Evolutionary conservation across 2,113 vertebrate species (phyloP).

Genomic region (Colossoma macropomum): DNA sequence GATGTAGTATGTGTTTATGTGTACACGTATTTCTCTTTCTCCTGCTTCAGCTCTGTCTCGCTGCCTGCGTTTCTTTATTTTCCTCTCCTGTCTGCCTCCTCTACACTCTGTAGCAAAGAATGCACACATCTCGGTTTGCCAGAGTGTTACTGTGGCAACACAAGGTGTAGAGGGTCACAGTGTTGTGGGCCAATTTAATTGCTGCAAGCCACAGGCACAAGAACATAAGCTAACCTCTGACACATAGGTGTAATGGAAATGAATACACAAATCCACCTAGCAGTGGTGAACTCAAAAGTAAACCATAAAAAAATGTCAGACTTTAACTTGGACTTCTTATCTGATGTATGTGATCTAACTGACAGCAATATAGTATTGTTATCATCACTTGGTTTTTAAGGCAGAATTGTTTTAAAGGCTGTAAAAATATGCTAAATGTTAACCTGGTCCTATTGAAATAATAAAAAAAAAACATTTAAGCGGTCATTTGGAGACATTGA

Average conservation of each 20-base stretch:
- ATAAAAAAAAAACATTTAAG: no score
- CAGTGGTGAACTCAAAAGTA: not conserved
- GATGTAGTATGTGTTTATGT: not conserved
- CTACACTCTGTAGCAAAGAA: not conserved
- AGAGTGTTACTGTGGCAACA: conserved; percentile 36
- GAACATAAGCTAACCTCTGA: conserved; percentile 2
- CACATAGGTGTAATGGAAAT: not conserved
- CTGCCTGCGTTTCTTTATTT: no score
- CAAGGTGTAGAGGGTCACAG: conserved; percentile 21
- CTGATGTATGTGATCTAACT: no score
- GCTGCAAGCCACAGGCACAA: not conserved
- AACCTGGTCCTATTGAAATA: no score
- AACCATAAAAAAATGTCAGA: not conserved
- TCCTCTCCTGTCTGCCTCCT: conserved; percentile 1
- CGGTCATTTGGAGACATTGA: no score
- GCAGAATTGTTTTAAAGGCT: no score
- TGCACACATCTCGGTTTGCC: not conserved
- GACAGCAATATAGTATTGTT: no score
- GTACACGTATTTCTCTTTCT: not conserved
- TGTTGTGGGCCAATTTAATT: conserved; percentile 27
- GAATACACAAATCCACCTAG: not conserved
- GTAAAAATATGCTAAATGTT: no score
- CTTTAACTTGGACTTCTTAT: not conserved
- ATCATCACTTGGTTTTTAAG: no score
- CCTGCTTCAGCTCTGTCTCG: not conserved